These are phyloP conservation scores for Cerastis leucographa DNA, from an alignment of 2,888 invertebrate genomes.

Conservation along the genomic window DNA sequence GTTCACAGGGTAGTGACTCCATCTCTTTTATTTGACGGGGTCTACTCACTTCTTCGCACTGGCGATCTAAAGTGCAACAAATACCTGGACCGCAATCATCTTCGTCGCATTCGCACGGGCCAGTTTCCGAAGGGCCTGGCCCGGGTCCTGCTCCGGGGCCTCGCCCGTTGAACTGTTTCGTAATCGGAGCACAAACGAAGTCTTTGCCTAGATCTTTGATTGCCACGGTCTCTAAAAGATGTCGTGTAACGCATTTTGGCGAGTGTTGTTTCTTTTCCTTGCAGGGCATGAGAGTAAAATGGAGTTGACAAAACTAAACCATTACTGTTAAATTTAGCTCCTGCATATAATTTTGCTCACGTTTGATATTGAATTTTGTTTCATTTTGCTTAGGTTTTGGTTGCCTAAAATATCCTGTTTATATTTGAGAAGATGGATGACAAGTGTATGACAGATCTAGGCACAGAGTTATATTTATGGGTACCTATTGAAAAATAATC, in stretches of 20 bases:
- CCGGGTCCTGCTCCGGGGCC: background rate
- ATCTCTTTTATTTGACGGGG: background rate
- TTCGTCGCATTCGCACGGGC: constrained; percentile 14
- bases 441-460: constrained; percentile 12
- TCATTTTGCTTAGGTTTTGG: constrained; percentile 6
- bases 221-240: background rate
- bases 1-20: background rate
- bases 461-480: constrained; percentile 9
- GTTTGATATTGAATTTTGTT: background rate
- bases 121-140: background rate
- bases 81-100: background rate
- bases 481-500: background rate
- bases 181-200: background rate
- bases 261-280: constrained; percentile 13
- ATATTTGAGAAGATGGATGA: constrained; percentile 14
- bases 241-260: background rate
- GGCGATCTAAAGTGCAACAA: background rate
- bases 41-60: background rate
- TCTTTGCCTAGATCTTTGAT: constrained; percentile 13
- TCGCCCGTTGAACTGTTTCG: background rate
- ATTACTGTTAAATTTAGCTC: constrained; percentile 11
- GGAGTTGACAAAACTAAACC: constrained; percentile 21
- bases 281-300: constrained; percentile 31
- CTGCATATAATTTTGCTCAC: background rate
- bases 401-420: background rate